Evolutionary conservation across 2,888 invertebrate genomes (phyloP), one percentile per base, ranked within the genome.

Genomic region (Papilio protenor): DNA sequence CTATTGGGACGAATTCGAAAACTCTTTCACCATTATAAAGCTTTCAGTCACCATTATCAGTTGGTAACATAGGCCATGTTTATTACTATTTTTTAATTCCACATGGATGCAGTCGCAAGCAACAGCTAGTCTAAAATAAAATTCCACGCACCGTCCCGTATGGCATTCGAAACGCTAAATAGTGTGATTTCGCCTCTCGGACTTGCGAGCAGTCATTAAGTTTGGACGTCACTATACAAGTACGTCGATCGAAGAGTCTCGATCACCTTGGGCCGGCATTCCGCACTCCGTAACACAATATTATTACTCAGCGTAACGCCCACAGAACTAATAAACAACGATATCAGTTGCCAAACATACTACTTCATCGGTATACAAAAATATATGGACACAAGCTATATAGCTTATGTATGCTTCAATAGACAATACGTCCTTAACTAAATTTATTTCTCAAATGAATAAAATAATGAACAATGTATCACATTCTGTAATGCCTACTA

Each of bases 221-320:
- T 61, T 27, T 61, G 61, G 61, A 12, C 14, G n/a, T 14, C 27
- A 27, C 27, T 61, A 61, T 61, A 61, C 61, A 82, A 83, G 83
- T 80, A 80, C 80, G 61, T 33, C 14, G 70, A n/a, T 80, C 80
- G 85, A 85, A 84, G 85, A 84, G 81, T 80, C 85, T 82, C 47
- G 85, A 76, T 85, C 81, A 82, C 85, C 85, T 85, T 85, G 85
- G 82, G 76, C 75, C 81, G 64, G 77, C 84, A 84, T 83, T 84
- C 84, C 81, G 79, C 49, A 23, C 73, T 74, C 61, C 45, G 77
- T 72, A 81, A 81, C 76, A 80, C 79, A 80, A 79, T 78, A 79
- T 76, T 81, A 80, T 80, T 80, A 80, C 76, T 81, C 77, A 78
- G 77, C 71, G 70, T 66, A 64, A 79, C 77, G 80, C 79, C 81